Percentiles rank a stretch among this genome's conserved stretches.
Conservation (phyloP, 2,888 invertebrate genomes). For the Arrhopalites spinosus region DNA sequence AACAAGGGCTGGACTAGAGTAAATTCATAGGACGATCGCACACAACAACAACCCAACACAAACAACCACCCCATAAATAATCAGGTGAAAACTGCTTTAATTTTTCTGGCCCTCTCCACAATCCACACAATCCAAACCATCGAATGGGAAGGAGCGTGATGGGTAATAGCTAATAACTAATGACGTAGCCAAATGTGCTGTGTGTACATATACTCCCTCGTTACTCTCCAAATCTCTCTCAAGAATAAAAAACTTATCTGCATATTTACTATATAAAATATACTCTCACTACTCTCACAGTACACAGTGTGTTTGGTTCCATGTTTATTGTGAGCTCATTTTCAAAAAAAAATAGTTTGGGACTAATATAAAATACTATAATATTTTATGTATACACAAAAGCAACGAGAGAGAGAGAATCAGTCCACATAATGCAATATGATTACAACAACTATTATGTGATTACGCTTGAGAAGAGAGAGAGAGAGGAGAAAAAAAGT, state of each 20-base stretch:
- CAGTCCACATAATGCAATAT: slow-evolving; percentile 10
- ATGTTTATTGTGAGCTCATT: too few relatives aligned
- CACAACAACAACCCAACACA: too few relatives aligned
- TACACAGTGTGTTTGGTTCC: too few relatives aligned
- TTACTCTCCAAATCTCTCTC: too few relatives aligned
- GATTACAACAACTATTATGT: slow-evolving; percentile 12
- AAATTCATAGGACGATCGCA: slow-evolving; percentile 19
- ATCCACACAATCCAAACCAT: background rate
- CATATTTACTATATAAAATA: too few relatives aligned
- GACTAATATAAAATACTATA: too few relatives aligned
- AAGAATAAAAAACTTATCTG: too few relatives aligned
- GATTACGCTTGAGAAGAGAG: background rate
- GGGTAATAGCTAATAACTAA: slow-evolving; percentile 34
- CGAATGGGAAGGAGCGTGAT: slow-evolving; percentile 18
- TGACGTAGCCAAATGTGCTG: slow-evolving; percentile 20
- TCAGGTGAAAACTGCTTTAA: slow-evolving; percentile 22
- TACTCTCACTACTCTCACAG: too few relatives aligned
- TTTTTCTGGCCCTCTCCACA: background rate
- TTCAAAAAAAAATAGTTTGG: too few relatives aligned
- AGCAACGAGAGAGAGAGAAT: too few relatives aligned
- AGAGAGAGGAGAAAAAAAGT: background rate
- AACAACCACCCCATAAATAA: slow-evolving; percentile 19
- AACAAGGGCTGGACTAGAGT: slow-evolving; percentile 12
- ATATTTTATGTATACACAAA: too few relatives aligned
- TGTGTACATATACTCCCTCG: too few relatives aligned